phyloP scores from a whole-genome alignment of 2,797 vertebrate species.

The Cuculus canorus region DNA sequence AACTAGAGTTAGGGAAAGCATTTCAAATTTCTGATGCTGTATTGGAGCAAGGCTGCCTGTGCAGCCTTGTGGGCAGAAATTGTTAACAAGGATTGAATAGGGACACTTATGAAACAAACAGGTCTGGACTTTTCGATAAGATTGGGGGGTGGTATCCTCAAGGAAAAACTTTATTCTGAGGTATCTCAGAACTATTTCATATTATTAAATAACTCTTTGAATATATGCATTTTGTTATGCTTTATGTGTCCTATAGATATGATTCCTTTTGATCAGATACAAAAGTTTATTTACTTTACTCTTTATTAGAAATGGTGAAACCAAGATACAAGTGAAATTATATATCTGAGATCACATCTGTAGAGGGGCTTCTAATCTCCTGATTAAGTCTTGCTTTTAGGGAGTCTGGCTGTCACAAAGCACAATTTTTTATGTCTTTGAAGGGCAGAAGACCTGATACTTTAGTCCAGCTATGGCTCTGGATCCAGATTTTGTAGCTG shows the following conservation, averaged over 20 bases:
- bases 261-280: background rate
- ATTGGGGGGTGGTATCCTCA: background rate
- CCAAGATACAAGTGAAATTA: background rate
- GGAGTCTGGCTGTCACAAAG: background rate
- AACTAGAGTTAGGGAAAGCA: background rate
- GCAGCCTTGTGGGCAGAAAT: rapidly evolving
- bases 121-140: background rate
- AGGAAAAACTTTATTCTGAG: background rate
- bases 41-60: background rate
- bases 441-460: background rate
- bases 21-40: background rate
- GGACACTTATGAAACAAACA: background rate
- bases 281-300: background rate
- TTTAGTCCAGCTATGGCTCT: background rate
- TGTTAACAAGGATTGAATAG: background rate
- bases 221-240: background rate
- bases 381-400: background rate
- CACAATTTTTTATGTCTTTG: background rate
- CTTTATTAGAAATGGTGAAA: background rate
- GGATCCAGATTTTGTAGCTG: background rate
- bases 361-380: background rate
- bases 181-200: background rate
- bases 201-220: background rate
- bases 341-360: background rate
- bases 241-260: background rate